Percentiles rank a stretch among this genome's conserved stretches.
These are phyloP conservation scores for roundworm (Caenorhabditis elegans) DNA, from an alignment of 1,140 invertebrate genomes.

Conservation along the genomic window DNA sequence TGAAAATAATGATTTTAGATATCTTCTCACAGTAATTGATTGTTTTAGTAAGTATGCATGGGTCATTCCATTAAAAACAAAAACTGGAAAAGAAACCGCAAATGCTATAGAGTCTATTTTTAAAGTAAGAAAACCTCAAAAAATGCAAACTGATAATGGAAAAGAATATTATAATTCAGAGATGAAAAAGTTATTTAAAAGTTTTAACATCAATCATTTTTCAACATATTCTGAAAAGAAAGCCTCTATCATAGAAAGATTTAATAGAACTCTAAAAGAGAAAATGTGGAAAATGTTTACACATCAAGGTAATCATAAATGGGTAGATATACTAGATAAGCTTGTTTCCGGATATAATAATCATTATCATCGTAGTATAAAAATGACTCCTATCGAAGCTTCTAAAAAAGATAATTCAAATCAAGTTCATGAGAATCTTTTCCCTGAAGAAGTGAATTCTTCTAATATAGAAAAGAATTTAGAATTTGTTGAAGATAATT, in stretches of 20 bases:
- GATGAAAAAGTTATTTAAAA: constrained; percentile 42
- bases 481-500: constrained; percentile 33
- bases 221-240: constrained; percentile 56
- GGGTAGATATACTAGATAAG: constrained; percentile 52
- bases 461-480: background rate
- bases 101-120: constrained; percentile 57
- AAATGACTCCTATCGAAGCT: constrained; percentile 50
- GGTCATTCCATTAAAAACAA: constrained; percentile 68
- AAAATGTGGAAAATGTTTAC: constrained; percentile 61
- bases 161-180: constrained; percentile 65
- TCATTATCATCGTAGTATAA: constrained; percentile 51
- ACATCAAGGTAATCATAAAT: constrained; percentile 53
- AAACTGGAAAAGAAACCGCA: constrained; percentile 62
- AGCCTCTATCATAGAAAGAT: constrained; percentile 59
- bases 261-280: constrained; percentile 60
- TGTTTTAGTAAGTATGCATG: constrained; percentile 69
- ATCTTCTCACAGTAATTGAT: constrained; percentile 69
- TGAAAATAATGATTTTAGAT: constrained; percentile 67
- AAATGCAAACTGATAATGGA: constrained; percentile 68
- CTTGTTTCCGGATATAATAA: constrained; percentile 59
- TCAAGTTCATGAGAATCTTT: background rate
- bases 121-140: constrained; percentile 61
- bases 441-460: background rate
- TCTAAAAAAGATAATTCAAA: constrained; percentile 42
- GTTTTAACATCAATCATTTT: constrained; percentile 19